These are phyloP conservation scores for Onthophagus taurus DNA, from an alignment of 1,140 invertebrate species.

Conservation along the genomic window DNA sequence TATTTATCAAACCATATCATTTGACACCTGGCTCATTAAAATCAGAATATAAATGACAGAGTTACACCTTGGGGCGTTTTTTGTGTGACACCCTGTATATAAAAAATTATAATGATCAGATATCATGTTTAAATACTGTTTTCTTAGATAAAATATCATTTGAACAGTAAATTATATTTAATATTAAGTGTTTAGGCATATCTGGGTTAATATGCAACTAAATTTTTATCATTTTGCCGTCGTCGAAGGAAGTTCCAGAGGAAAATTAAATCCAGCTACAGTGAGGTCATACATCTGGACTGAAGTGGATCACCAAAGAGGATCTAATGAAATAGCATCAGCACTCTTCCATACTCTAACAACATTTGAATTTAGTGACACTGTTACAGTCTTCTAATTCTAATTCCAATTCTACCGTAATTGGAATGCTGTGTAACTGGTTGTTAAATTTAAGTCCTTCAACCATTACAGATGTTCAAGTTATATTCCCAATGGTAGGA, in stretches of 20 bases:
- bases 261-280: conserved; percentile 10
- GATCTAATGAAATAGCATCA: conserved; percentile 10
- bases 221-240: conserved; percentile 12
- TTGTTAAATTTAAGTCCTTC: conserved; percentile 18
- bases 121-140: no score
- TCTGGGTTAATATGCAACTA: conserved; percentile 12
- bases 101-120: no score
- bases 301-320: conserved; percentile 7
- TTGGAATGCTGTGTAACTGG: conserved; percentile 24
- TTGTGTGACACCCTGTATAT: no score
- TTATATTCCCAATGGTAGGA: conserved; percentile 27
- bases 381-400: background rate
- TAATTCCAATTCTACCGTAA: background rate
- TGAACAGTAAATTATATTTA: no score
- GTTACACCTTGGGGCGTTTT: no score
- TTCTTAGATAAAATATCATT: no score
- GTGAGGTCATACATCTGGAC: conserved; percentile 7
- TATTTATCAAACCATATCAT: no score
- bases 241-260: conserved; percentile 7
- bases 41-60: no score
- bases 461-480: conserved; percentile 20
- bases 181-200: no score
- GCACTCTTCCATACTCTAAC: conserved; percentile 1
- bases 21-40: no score
- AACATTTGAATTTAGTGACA: background rate